These are phyloP conservation scores for Parazoanthus swiftii DNA, from an alignment of 92 coral and sea anemone genomes.

Conservation along the genomic window DNA sequence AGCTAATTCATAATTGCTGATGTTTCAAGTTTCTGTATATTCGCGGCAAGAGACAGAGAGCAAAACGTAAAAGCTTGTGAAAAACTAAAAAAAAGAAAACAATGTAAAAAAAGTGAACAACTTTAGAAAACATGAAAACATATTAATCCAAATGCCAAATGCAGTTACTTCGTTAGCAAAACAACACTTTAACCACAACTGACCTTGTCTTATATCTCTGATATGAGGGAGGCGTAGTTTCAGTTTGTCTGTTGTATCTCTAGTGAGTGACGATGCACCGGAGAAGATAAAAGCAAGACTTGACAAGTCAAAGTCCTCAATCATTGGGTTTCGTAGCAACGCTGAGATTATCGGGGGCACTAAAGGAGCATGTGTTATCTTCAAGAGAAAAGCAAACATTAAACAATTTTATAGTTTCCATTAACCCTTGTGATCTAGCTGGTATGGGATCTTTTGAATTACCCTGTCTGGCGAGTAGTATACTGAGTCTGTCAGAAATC, in stretches of 20 bases:
- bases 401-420: background rate
- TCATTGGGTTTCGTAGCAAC: background rate
- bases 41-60: background rate
- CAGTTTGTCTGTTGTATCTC: background rate
- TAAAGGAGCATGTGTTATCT: slow-evolving; percentile 24
- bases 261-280: background rate
- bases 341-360: slow-evolving; percentile 5
- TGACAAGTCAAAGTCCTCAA: background rate
- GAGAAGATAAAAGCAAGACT: slow-evolving; percentile 5
- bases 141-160: too few relatives aligned
- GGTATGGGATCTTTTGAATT: background rate
- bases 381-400: background rate
- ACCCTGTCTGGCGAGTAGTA: background rate
- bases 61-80: background rate
- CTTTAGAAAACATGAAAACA: background rate
- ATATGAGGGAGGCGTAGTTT: background rate
- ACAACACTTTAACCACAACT: background rate
- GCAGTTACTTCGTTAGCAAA: background rate
- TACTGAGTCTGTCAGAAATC: too few relatives aligned
- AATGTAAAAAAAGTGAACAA: background rate
- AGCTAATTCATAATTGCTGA: too few relatives aligned
- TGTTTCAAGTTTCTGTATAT: background rate
- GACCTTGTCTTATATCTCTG: slow-evolving; percentile 6
- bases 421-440: background rate
- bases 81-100: too few relatives aligned